A percentile compares a stretch with the other conserved stretches of the same genome.
Evolutionary conservation across 2,888 invertebrate genomes (phyloP).

Genomic region (Drosophila atripex): DNA sequence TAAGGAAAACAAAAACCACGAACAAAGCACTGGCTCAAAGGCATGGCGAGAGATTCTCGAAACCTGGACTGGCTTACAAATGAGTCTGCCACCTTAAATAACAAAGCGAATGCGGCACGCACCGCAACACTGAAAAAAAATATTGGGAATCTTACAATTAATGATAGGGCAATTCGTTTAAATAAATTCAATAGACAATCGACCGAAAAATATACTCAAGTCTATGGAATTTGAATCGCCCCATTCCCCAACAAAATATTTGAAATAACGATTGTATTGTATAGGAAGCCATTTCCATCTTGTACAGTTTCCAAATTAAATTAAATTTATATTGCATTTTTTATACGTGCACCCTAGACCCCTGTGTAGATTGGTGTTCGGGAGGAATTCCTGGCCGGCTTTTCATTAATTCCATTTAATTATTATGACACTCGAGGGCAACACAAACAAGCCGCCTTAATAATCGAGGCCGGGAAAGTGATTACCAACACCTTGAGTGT

Average conservation of each 20-base stretch:
- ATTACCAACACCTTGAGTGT: slow-evolving; percentile 43
- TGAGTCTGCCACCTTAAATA: slow-evolving; percentile 38
- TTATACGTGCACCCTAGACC: background rate
- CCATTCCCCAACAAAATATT: background rate
- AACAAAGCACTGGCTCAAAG: slow-evolving; percentile 21
- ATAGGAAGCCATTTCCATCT: background rate
- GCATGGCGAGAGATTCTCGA: slow-evolving; percentile 14
- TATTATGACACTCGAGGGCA: slow-evolving; percentile 48
- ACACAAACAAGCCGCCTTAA: slow-evolving; percentile 19
- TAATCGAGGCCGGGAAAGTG: slow-evolving; percentile 11
- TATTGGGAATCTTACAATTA: background rate
- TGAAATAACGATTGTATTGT: background rate
- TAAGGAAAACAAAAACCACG: slow-evolving; percentile 30
- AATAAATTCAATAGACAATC: background rate
- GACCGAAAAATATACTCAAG: background rate
- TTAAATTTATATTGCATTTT: background rate
- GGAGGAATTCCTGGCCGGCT: slow-evolving; percentile 38
- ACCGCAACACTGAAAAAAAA: slow-evolving; percentile 4
- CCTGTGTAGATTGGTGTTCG: slow-evolving; percentile 8
- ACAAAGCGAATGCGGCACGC: slow-evolving; percentile 35
- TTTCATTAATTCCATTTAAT: slow-evolving; percentile 47
- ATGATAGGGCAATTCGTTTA: background rate
- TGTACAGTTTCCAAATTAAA: background rate
- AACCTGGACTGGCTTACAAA: slow-evolving; percentile 44
- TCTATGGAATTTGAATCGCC: background rate